Evolutionary conservation across 2,888 invertebrate genomes (phyloP).

Genomic region (Tenthredo mesomela): DNA sequence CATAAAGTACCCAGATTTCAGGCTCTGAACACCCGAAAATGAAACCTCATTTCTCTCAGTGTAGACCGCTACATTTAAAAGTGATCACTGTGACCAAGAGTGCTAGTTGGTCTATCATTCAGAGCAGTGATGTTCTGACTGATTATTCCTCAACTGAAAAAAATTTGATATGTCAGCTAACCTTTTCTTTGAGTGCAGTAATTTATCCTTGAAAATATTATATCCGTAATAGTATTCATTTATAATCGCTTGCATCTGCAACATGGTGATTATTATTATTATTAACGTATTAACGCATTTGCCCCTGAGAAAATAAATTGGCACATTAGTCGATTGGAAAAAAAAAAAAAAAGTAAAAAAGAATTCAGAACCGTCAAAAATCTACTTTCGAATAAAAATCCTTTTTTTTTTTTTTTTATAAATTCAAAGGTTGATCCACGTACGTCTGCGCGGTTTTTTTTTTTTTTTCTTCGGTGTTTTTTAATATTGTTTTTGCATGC

Average conservation of each 20-base stretch:
- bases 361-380: not conserved
- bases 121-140: no score
- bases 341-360: no score
- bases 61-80: no score
- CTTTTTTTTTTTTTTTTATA: not conserved
- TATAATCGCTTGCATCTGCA: not conserved
- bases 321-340: not conserved
- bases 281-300: not conserved
- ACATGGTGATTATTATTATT: not conserved
- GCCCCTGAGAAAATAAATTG: no score
- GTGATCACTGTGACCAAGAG: no score
- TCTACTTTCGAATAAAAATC: not conserved
- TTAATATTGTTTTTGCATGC: not conserved
- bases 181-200: no score
- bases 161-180: no score
- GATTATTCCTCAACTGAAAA: no score
- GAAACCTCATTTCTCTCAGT: no score
- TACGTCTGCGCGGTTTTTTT: not conserved
- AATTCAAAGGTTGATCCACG: not conserved
- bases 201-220: not conserved
- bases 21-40: no score
- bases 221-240: not conserved
- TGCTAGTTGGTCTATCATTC: no score
- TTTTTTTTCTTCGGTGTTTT: not conserved
- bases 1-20: no score